These are phyloP conservation scores for Conistra vaccinii DNA, from an alignment of 2,888 invertebrate species.

Conservation along the genomic window DNA sequence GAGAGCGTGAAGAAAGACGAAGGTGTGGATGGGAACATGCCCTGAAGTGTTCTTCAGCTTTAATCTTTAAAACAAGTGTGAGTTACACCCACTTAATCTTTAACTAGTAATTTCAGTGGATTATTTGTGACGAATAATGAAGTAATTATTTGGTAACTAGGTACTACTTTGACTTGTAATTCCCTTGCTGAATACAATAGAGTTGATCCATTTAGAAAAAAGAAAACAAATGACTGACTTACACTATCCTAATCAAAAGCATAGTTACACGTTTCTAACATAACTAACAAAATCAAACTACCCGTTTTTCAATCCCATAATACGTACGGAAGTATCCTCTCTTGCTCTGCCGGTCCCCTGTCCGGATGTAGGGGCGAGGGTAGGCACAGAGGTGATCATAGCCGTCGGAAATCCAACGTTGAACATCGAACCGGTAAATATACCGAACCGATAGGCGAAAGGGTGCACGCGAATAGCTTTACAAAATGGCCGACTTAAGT, in stretches of 20 bases:
- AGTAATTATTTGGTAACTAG: not conserved
- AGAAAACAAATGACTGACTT: not conserved
- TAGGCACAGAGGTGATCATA: constrained; percentile 50
- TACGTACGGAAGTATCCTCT: constrained; percentile 35
- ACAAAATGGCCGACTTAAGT: constrained; percentile 27
- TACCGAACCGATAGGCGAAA: constrained; percentile 36
- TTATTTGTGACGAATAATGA: not conserved
- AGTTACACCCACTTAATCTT: not conserved
- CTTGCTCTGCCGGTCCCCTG: constrained; percentile 10
- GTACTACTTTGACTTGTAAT: not conserved
- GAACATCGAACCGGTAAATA: constrained; percentile 52
- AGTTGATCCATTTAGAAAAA: not conserved
- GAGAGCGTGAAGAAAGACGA: not conserved
- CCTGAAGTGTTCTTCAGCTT: constrained; percentile 14
- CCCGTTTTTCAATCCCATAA: constrained; percentile 28
- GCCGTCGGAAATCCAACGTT: constrained; percentile 52
- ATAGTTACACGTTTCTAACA: not conserved
- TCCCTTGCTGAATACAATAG: not conserved
- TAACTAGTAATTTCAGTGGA: not conserved
- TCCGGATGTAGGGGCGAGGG: constrained; percentile 44
- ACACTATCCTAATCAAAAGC: not conserved
- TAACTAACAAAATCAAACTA: constrained; percentile 8
- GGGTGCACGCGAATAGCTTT: constrained; percentile 26
- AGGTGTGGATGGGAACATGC: constrained; percentile 9
- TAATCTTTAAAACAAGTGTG: not conserved